A percentile compares a stretch with the other conserved stretches of the same genome.
phyloP scores from a whole-genome alignment of 1,140 invertebrate species.

The Penaeus chinensis region DNA sequence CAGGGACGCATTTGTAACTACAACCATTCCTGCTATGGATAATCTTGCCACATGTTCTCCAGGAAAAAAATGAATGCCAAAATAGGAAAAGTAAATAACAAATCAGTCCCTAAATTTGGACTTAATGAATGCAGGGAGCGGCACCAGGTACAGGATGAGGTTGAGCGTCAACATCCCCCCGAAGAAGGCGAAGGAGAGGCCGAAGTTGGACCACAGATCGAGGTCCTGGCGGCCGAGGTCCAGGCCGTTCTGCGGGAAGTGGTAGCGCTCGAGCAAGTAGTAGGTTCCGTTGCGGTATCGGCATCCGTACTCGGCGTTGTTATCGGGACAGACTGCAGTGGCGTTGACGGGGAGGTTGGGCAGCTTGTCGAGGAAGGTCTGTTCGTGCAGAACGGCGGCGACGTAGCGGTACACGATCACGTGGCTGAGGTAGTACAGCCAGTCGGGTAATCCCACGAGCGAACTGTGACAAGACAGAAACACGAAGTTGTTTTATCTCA shows the following conservation, averaged over 20 bases:
- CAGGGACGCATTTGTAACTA: too few relatives aligned
- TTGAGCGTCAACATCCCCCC: conserved; percentile 84
- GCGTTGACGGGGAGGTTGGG: conserved; percentile 65
- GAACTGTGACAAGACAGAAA: conserved; percentile 64
- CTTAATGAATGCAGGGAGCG: conserved; percentile 86
- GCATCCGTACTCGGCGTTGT: conserved; percentile 64
- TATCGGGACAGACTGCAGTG: conserved; percentile 61
- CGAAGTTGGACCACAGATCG: conserved; percentile 80
- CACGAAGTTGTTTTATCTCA: not conserved
- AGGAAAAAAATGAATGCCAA: not conserved
- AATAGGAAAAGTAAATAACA: not conserved
- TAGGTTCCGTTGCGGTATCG: conserved; percentile 78
- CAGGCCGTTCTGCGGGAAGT: conserved; percentile 67
- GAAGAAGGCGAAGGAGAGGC: conserved; percentile 86
- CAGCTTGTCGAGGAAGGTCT: conserved; percentile 72
- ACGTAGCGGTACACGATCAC: conserved; percentile 82
- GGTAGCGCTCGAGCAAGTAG: conserved; percentile 80
- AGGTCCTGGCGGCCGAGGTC: conserved; percentile 68
- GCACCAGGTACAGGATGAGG: conserved; percentile 85
- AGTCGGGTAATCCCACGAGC: conserved; percentile 77
- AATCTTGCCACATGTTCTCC: not conserved
- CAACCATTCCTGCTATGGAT: too few relatives aligned
- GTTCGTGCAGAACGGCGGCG: conserved; percentile 78
- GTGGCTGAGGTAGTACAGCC: conserved; percentile 83
- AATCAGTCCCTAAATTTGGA: conserved; percentile 87